Evolutionary conservation across 2,113 vertebrate genomes (phyloP).

Genomic region (Bambusicola thoracicus): DNA sequence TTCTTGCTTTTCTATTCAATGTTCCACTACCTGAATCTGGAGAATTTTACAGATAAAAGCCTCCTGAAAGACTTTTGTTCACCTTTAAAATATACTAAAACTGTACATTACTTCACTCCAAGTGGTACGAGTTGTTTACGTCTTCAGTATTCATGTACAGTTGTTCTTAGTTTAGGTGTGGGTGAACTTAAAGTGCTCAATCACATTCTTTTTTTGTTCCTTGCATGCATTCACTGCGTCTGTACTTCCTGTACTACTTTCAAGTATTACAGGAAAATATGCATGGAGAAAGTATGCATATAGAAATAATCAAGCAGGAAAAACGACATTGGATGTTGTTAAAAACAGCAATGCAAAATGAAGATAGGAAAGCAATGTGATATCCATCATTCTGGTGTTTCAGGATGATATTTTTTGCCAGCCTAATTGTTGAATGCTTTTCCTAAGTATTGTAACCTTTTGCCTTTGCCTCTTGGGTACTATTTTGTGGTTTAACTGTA

Average conservation of each 20-base stretch:
- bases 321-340: not conserved
- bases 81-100: not conserved
- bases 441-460: not conserved
- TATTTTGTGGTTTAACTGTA: not conserved
- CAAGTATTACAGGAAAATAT: not conserved
- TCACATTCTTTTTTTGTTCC: not conserved
- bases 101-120: not conserved
- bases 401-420: not conserved
- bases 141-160: not conserved
- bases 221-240: not conserved
- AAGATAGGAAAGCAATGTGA: not conserved
- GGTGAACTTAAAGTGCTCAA: not conserved
- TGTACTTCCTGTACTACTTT: not conserved
- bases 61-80: not conserved
- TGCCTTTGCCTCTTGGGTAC: not conserved
- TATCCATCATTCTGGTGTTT: not conserved
- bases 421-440: not conserved
- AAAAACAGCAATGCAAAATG: not conserved
- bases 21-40: not conserved
- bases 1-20: not conserved
- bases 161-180: not conserved
- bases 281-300: not conserved
- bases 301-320: not conserved
- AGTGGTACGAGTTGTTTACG: not conserved
- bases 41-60: not conserved